phyloP scores from a whole-genome alignment of 2,888 invertebrate genomes.

The Abrostola triplasia region DNA sequence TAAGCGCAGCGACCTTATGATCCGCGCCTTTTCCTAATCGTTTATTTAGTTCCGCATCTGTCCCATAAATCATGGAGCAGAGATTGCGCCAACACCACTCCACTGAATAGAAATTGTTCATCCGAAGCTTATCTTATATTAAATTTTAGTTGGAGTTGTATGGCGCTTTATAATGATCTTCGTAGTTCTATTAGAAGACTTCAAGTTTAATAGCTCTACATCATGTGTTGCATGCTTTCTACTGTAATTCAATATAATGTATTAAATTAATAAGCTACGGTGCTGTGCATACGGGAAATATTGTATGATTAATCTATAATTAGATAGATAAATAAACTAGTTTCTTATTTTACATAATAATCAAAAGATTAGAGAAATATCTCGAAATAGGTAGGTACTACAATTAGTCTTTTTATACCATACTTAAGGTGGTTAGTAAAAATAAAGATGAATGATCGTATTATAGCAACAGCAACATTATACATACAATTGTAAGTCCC shows the following conservation, averaged over 20 bases:
- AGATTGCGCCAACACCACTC: slow-evolving; percentile 28
- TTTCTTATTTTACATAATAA: no score
- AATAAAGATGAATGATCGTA: no score
- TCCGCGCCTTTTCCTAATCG: slow-evolving; percentile 43
- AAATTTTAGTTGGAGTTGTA: slow-evolving; percentile 8
- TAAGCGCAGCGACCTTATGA: slow-evolving; percentile 13
- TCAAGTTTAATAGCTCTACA: no score
- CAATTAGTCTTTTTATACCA: no score
- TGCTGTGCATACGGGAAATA: not conserved
- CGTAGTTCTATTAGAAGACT: not conserved
- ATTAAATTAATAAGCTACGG: no score
- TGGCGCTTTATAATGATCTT: not conserved
- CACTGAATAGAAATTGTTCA: slow-evolving; percentile 13
- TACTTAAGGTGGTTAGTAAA: no score
- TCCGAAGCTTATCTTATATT: slow-evolving; percentile 8
- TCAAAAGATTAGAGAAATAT: no score
- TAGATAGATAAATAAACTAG: not conserved
- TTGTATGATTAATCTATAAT: not conserved
- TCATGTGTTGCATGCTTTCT: no score
- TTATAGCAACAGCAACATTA: no score
- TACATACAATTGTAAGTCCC: no score
- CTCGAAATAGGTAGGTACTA: no score
- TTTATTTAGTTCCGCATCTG: slow-evolving; percentile 47
- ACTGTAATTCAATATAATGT: no score
- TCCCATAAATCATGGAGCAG: slow-evolving; percentile 32